These are phyloP conservation scores for Mylabris phalerata DNA, from an alignment of 1,140 invertebrate species.

Conservation along the genomic window DNA sequence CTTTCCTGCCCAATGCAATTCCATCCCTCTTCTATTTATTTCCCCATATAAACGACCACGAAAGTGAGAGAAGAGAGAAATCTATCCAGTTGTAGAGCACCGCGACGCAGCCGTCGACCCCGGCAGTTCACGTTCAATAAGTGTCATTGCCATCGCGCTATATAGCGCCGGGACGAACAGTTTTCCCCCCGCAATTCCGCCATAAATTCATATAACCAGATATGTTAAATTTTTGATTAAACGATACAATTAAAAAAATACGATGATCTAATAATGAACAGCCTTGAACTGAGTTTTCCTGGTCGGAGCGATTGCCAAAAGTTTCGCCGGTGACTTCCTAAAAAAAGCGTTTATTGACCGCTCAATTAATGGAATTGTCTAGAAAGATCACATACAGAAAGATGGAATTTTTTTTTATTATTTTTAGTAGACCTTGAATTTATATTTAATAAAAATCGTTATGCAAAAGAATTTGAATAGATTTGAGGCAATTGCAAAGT, in stretches of 20 bases:
- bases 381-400: too few species aligned
- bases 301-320: conserved; percentile 10
- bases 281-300: conserved; percentile 14
- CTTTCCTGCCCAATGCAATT: conserved; percentile 13
- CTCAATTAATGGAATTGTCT: too few species aligned
- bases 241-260: too few species aligned
- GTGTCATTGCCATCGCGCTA: conserved; percentile 35
- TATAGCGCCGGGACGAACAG: background rate
- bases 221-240: too few species aligned
- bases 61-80: conserved; percentile 1
- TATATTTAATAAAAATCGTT: too few species aligned
- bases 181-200: conserved; percentile 3
- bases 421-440: too few species aligned
- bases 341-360: too few species aligned
- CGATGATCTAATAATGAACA: conserved; percentile 19
- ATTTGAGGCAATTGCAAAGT: too few species aligned
- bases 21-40: conserved; percentile 8
- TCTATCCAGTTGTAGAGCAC: conserved; percentile 8
- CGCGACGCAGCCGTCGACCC: conserved; percentile 30
- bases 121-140: conserved; percentile 37
- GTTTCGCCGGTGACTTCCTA: too few species aligned
- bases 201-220: conserved; percentile 1
- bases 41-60: conserved; percentile 5
- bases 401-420: too few species aligned
- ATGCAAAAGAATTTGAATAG: too few species aligned